Evolutionary conservation across 2,113 vertebrate species (phyloP).

Genomic region (Tachysurus vachellii): DNA sequence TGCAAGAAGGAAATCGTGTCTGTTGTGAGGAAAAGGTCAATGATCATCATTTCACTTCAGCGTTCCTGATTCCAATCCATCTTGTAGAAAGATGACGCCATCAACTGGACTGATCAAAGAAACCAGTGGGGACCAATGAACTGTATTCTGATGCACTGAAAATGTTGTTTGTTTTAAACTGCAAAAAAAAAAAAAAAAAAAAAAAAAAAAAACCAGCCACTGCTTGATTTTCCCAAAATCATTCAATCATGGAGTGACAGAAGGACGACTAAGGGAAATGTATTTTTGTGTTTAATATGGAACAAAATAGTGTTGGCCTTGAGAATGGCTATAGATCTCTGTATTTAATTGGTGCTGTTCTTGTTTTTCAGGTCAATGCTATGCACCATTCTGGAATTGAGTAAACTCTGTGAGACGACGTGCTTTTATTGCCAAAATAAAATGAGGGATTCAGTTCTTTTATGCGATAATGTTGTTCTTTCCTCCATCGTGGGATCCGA

Average conservation of each 20-base stretch:
- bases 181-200: no score
- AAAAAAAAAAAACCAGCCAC: no score
- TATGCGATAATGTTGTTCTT: background rate
- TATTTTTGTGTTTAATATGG: background rate
- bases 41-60: no score
- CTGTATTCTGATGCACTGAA: constrained; percentile 42
- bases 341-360: no score
- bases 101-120: constrained; percentile 12
- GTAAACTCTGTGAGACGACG: no score
- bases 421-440: no score
- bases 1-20: constrained; percentile 25
- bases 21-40: constrained; percentile 53
- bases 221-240: no score
- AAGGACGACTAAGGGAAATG: constrained; percentile 41
- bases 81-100: constrained; percentile 45
- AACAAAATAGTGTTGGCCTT: no score
- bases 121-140: background rate
- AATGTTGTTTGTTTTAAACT: background rate
- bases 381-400: no score
- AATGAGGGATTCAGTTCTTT: background rate
- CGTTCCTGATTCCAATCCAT: constrained; percentile 38
- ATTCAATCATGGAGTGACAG: no score
- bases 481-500: background rate
- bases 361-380: no score
- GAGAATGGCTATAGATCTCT: no score